These are phyloP conservation scores for Meliscaeva auricollis DNA, from an alignment of 2,888 invertebrate genomes.

Conservation along the genomic window DNA sequence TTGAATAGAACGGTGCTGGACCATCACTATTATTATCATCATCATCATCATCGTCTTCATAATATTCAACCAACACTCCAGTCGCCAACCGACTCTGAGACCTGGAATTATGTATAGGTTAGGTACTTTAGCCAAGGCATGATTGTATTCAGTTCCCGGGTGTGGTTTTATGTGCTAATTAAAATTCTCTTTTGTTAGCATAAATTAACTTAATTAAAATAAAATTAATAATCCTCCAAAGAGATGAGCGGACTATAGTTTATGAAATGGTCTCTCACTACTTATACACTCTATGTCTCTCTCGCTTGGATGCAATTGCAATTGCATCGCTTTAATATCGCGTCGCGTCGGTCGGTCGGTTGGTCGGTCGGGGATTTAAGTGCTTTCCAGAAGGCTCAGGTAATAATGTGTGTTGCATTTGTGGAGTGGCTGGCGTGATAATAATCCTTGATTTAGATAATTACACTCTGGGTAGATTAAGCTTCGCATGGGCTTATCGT, in stretches of 20 bases:
- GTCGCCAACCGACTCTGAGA: neutral
- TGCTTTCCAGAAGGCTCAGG: conserved; percentile 20
- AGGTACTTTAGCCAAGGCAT: neutral
- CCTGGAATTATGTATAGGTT: neutral
- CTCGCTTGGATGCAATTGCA: neutral
- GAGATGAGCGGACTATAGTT: conserved; percentile 34
- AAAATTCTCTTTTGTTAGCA: conserved; percentile 73
- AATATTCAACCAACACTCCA: neutral
- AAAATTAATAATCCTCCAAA: conserved; percentile 69
- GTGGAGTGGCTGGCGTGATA: neutral
- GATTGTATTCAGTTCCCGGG: conserved; percentile 8
- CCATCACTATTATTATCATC: conserved; percentile 21
- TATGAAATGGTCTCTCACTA: conserved; percentile 27
- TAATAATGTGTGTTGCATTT: conserved; percentile 37
- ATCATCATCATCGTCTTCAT: conserved; percentile 5
- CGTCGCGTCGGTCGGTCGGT: neutral
- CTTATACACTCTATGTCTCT: neutral
- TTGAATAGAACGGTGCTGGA: conserved; percentile 12
- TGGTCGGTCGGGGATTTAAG: conserved; percentile 15
- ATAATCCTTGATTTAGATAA: conserved; percentile 65
- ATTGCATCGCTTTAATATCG: neutral
- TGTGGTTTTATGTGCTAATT: conserved; percentile 62
- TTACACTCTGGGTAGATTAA: conserved; percentile 42
- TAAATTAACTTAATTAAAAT: conserved; percentile 75
- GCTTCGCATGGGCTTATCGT: conserved; percentile 10